Evolutionary conservation across 2,888 invertebrate species (phyloP), one percentile per base, ranked within the genome.

Genomic region (Cylloceria caligata): DNA sequence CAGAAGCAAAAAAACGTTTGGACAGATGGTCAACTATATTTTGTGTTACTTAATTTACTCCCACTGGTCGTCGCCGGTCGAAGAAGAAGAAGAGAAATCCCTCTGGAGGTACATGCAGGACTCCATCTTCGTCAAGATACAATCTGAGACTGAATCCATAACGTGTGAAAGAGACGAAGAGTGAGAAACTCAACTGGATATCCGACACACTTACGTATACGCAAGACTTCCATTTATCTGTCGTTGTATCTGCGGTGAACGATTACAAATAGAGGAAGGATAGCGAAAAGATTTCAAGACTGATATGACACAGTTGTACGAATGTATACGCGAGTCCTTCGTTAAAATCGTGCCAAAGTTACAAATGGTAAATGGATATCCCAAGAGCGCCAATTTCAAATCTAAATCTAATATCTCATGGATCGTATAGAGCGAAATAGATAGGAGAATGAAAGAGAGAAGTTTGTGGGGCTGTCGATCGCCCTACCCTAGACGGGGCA

Each of bases 341-440:
- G 80, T 60, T 76, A 60, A 67, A 80, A 45, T 69, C 62, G 79
- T 75, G 74, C 60, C 75, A 75, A 75, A 82, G 79, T 75, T 71
- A 79, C 78, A 79, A 82, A 79, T 82, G 39, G 62, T 52, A 27
- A 75, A 79, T 82, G 65, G 64, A 67, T 82, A 82, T 78, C 73
- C 21, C 19, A n/a, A 34, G 57, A 27, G 27, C 69, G 75, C 71
- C 49, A 82, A 82, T 82, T 75, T 39, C 75, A 45, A 74, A 91
- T 91, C 91, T 91, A 89, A 88, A 92, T 92, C 91, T 90, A 88
- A 91, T 91, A 92, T 92, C 92, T 90, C 71, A 62, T 34, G 57
- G 65, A 78, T 76, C 68, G 67, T 57, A 73, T 47, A 39, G 42
- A 36, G 52, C 60, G 6, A 39, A 11, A 13, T 13, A 13, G 39